A percentile compares a stretch with the other conserved stretches of the same genome.
These are phyloP conservation scores for Alethe castanea DNA, from an alignment of 2,113 vertebrate genomes.

Conservation along the genomic window DNA sequence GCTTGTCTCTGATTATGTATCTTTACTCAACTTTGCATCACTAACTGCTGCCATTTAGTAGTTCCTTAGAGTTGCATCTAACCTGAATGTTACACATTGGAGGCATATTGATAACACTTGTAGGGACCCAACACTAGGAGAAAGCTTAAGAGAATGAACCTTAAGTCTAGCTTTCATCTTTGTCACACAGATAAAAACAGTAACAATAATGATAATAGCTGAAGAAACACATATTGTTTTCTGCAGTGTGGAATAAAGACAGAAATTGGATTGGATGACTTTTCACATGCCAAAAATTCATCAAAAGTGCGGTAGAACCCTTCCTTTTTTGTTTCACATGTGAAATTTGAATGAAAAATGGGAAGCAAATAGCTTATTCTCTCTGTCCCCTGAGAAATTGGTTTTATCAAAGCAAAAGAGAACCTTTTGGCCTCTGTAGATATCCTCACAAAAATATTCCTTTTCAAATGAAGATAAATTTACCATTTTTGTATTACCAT, in stretches of 20 bases:
- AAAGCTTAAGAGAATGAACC: not conserved
- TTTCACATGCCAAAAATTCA: not conserved
- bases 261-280: not conserved
- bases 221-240: not conserved
- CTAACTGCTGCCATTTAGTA: not conserved
- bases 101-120: not conserved
- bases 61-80: not conserved
- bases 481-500: not conserved
- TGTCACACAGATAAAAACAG: not conserved
- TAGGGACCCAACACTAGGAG: not conserved
- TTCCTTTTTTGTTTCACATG: not conserved
- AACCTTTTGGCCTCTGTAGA: not conserved
- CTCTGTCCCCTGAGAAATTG: accelerated
- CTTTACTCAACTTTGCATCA: not conserved
- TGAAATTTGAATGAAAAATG: not conserved
- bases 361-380: not conserved
- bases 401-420: not conserved
- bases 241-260: not conserved
- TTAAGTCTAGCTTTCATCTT: not conserved
- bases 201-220: not conserved
- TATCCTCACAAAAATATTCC: not conserved
- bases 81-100: not conserved
- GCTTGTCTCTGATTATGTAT: not conserved
- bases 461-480: not conserved
- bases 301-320: not conserved